These are phyloP conservation scores for Agriopis leucophaearia DNA, from an alignment of 2,888 invertebrate species.

Conservation along the genomic window DNA sequence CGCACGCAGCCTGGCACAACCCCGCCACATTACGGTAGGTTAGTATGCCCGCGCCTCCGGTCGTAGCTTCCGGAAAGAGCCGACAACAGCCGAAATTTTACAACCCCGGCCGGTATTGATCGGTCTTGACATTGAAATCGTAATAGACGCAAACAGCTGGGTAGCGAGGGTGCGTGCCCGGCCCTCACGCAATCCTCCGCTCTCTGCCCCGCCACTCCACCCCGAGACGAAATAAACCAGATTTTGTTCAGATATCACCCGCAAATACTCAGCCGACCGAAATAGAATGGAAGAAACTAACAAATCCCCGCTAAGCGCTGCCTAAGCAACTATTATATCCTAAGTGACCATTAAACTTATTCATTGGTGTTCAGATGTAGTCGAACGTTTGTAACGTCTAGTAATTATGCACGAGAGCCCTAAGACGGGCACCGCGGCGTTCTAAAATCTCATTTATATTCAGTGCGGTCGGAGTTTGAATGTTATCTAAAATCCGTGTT, in stretches of 20 bases:
- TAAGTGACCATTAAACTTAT: conserved; percentile 69
- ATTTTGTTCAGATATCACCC: conserved; percentile 45
- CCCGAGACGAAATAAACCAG: conserved; percentile 35
- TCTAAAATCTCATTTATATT: conserved; percentile 86
- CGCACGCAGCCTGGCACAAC: conserved; percentile 76
- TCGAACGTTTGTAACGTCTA: conserved; percentile 71
- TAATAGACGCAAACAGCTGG: conserved; percentile 84
- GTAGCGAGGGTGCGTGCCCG: conserved; percentile 75
- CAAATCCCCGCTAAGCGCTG: conserved; percentile 44
- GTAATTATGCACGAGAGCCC: conserved; percentile 81
- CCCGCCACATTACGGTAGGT: conserved; percentile 79
- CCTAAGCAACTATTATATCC: conserved; percentile 52
- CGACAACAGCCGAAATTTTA: conserved; percentile 83
- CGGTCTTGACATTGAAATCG: conserved; percentile 86
- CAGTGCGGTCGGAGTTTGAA: conserved; percentile 84
- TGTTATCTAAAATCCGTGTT: conserved; percentile 86
- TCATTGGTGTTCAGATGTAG: conserved; percentile 67
- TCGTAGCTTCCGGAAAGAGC: conserved; percentile 80
- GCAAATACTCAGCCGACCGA: conserved; percentile 38
- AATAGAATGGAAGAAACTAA: conserved; percentile 42
- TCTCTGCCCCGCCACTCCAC: conserved; percentile 43
- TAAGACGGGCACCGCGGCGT: conserved; percentile 74
- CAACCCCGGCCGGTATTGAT: conserved; percentile 84
- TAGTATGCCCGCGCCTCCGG: conserved; percentile 77
- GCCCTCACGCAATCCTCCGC: conserved; percentile 67